Conservation (phyloP, 2,888 invertebrate genomes). For the Meliscaeva auricollis region DNA sequence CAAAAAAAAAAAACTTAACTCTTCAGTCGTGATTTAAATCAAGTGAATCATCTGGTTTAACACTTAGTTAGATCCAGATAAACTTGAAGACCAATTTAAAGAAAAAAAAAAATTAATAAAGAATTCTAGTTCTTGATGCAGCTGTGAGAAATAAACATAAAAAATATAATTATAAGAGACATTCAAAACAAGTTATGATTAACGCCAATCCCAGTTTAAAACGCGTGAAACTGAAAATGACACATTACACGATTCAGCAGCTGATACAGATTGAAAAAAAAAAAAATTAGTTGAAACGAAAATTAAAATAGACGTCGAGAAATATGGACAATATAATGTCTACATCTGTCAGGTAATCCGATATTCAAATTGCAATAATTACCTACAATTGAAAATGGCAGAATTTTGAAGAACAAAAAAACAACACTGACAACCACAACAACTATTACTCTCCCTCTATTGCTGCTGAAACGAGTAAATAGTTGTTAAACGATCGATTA, state of each 20-base stretch:
- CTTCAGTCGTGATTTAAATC: constrained; percentile 21
- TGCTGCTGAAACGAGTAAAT: constrained; percentile 45
- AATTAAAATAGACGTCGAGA: neutral
- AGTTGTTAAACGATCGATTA: constrained; percentile 69
- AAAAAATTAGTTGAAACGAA: no score
- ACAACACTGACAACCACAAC: constrained; percentile 22
- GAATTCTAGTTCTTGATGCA: constrained; percentile 2
- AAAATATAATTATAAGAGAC: constrained; percentile 34
- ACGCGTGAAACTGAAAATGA: constrained; percentile 53
- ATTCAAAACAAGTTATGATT: constrained; percentile 55
- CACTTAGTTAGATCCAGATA: constrained; percentile 30
- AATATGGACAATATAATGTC: constrained; percentile 54
- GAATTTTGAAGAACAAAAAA: constrained; percentile 5
- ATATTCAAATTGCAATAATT: constrained; percentile 64
- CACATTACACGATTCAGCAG: constrained; percentile 51
- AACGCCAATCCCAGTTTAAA: constrained; percentile 47
- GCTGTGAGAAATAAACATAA: constrained; percentile 20
- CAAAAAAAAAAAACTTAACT: neutral
- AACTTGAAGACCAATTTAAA: constrained; percentile 18
- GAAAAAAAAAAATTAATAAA: no score
- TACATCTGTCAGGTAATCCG: constrained; percentile 58
- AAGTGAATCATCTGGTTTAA: constrained; percentile 33
- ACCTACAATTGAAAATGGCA: constrained; percentile 14
- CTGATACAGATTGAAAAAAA: constrained; percentile 34
- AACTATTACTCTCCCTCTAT: constrained; percentile 1